phyloP scores from a whole-genome alignment of 1,140 invertebrate genomes.

The Macrostomum lignano region DNA sequence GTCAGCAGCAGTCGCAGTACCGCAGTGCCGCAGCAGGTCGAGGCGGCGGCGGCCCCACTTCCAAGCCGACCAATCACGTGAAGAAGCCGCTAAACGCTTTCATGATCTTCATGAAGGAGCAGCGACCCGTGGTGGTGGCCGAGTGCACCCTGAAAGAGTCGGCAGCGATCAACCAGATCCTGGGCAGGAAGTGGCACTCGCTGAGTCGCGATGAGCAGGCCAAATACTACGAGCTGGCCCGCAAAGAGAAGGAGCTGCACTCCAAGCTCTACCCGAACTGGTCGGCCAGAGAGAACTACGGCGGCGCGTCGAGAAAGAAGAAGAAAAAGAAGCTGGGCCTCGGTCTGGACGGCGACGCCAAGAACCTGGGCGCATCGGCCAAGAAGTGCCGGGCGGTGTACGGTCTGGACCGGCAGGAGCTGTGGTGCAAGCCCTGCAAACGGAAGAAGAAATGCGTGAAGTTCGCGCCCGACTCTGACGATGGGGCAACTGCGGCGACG shows the following conservation, averaged over 20 bases:
- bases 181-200: slow-evolving; percentile 93
- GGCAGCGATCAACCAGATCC: slow-evolving; percentile 92
- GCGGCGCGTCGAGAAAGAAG: slow-evolving; percentile 1
- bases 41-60: no score
- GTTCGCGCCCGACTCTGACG: no score
- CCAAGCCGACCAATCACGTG: no score
- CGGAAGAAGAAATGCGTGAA: no score
- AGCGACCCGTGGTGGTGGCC: slow-evolving; percentile 85
- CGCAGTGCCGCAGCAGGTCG: no score
- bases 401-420: slow-evolving; percentile 80
- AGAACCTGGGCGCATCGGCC: no score
- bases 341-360: no score
- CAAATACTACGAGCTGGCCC: slow-evolving; percentile 98
- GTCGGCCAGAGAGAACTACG: slow-evolving; percentile 5
- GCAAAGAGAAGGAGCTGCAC: slow-evolving; percentile 83
- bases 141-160: slow-evolving; percentile 93
- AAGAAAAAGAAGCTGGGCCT: background rate
- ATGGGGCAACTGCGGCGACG: no score
- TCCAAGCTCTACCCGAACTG: slow-evolving; percentile 5
- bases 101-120: slow-evolving; percentile 99
- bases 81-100: slow-evolving; percentile 99
- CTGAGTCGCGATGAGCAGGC: slow-evolving; percentile 90
- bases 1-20: no score
- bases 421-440: slow-evolving; percentile 99
- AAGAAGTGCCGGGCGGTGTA: slow-evolving; percentile 96